These are phyloP conservation scores for Dascillus cervinus DNA, from an alignment of 2,888 invertebrate species.

Conservation along the genomic window DNA sequence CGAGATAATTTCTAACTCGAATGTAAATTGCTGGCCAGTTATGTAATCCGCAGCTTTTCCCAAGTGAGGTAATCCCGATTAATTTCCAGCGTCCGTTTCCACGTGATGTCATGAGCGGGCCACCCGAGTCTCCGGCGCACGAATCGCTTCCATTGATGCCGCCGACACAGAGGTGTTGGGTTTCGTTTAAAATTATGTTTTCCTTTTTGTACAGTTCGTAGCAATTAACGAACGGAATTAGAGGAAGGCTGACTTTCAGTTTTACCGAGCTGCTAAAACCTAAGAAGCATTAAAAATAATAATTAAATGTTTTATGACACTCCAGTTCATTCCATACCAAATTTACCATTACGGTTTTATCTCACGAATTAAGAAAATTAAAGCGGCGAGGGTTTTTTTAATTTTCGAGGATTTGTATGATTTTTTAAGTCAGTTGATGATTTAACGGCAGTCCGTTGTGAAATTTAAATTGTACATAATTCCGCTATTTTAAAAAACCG, in stretches of 20 bases:
- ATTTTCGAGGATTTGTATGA: too few species aligned
- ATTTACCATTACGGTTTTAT: too few species aligned
- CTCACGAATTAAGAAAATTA: too few species aligned
- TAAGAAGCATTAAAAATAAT: too few species aligned
- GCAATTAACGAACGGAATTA: slow-evolving; percentile 50
- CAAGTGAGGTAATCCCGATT: slow-evolving; percentile 62
- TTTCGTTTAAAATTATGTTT: slow-evolving; percentile 45
- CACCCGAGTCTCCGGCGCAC: slow-evolving; percentile 68
- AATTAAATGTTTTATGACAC: too few species aligned
- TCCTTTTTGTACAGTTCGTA: slow-evolving; percentile 43
- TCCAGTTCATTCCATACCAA: too few species aligned
- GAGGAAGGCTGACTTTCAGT: slow-evolving; percentile 53
- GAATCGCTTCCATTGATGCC: slow-evolving; percentile 58
- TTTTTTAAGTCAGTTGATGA: too few species aligned
- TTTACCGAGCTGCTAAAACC: slow-evolving; percentile 43
- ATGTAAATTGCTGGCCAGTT: slow-evolving; percentile 63
- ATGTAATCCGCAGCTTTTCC: slow-evolving; percentile 54
- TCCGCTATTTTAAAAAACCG: too few species aligned
- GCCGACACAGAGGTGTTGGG: slow-evolving; percentile 65
- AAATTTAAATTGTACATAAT: too few species aligned
- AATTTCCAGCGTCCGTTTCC: slow-evolving; percentile 44
- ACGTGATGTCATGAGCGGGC: slow-evolving; percentile 57
- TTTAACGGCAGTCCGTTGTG: too few species aligned
- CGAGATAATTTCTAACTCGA: slow-evolving; percentile 48
- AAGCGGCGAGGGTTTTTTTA: too few species aligned